phyloP scores from a whole-genome alignment of 2,113 vertebrate species.

The Hepsetus odoe region DNA sequence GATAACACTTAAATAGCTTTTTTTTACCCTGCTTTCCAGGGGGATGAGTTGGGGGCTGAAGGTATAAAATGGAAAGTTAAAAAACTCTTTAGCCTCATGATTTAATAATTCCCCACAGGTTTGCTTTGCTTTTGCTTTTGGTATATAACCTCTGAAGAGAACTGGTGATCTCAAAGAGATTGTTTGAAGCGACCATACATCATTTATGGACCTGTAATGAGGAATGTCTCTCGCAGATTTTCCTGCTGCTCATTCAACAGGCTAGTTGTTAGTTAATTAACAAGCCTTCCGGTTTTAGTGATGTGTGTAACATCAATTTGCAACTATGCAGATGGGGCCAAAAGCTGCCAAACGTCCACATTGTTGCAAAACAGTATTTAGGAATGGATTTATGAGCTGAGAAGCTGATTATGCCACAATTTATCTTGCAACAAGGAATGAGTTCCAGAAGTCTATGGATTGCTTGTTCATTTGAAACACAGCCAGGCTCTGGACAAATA shows the following conservation, averaged over 20 bases:
- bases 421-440: neutral
- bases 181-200: slow-evolving; percentile 41
- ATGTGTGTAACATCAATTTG: slow-evolving; percentile 21
- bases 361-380: neutral
- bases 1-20: slow-evolving; percentile 51
- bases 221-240: slow-evolving; percentile 18
- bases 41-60: slow-evolving; percentile 35
- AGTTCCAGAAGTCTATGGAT: too few relatives aligned
- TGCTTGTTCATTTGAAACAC: too few relatives aligned
- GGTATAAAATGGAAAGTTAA: slow-evolving; percentile 39
- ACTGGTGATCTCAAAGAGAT: slow-evolving; percentile 42
- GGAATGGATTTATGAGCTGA: neutral
- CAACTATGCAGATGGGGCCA: slow-evolving; percentile 16
- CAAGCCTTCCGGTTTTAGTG: slow-evolving; percentile 67
- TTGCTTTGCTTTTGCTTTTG: neutral
- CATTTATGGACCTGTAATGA: slow-evolving; percentile 25
- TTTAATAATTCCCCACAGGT: slow-evolving; percentile 38
- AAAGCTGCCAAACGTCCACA: too few relatives aligned
- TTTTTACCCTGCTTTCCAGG: neutral
- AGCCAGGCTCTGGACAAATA: too few relatives aligned
- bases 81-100: slow-evolving; percentile 48
- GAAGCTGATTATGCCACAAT: neutral
- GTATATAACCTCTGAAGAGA: slow-evolving; percentile 36
- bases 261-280: slow-evolving; percentile 70
- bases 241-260: slow-evolving; percentile 4